A percentile compares a stretch with the other conserved stretches of the same genome.
phyloP scores from a whole-genome alignment of 1,140 invertebrate species.

The Plutomurus gul region DNA sequence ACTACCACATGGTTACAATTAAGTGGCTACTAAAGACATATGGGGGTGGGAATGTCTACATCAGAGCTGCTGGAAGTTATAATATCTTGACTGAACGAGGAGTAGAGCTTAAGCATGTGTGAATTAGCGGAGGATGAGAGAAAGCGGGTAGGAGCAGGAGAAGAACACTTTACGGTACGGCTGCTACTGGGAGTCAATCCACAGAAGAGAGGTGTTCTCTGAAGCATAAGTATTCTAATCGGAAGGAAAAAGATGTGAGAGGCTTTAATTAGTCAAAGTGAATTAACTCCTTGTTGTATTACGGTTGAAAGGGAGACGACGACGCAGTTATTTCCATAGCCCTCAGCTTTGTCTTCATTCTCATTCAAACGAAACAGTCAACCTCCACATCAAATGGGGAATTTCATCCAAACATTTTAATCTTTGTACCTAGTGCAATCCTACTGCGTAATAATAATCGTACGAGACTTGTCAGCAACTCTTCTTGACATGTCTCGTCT shows the following conservation, averaged over 20 bases:
- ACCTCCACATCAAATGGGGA: no score
- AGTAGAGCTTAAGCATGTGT: neutral
- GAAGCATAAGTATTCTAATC: slow-evolving; percentile 12
- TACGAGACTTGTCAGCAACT: no score
- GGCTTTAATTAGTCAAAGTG: slow-evolving; percentile 41
- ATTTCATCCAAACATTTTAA: no score
- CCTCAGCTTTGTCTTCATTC: neutral
- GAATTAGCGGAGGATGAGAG: neutral
- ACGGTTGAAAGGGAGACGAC: slow-evolving; percentile 4
- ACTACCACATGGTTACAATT: no score
- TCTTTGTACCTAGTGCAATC: no score
- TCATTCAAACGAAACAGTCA: neutral
- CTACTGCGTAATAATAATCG: no score
- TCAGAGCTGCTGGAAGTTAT: no score
- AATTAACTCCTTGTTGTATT: slow-evolving; percentile 40
- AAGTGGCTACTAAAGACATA: no score
- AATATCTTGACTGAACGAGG: neutral
- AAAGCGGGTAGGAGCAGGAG: neutral
- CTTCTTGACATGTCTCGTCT: no score
- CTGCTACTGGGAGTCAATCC: neutral
- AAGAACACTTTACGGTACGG: neutral
- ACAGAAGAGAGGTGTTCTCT: neutral
- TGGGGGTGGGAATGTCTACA: no score
- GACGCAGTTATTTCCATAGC: neutral
- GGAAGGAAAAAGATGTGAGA: neutral